Evolutionary conservation across 2,797 vertebrate species (phyloP).

Genomic region (Allochrocebus solatus): DNA sequence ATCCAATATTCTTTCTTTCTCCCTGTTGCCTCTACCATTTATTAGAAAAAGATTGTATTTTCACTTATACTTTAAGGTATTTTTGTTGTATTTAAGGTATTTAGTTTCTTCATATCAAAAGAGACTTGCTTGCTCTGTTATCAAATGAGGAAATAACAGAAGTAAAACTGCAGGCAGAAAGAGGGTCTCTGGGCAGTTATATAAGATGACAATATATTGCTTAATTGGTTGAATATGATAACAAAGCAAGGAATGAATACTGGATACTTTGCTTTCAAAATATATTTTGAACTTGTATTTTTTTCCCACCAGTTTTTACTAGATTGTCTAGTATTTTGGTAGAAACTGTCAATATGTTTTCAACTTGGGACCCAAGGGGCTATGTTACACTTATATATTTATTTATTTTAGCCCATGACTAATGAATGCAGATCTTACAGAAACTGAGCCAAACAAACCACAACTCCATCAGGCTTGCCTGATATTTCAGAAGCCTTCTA

Average conservation of each 20-base stretch:
- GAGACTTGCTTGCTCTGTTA: neutral
- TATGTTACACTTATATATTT: neutral
- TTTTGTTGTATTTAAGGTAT: too few relatives aligned
- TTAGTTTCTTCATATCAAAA: neutral
- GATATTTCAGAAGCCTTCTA: conserved; percentile 11
- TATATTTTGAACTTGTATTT: neutral
- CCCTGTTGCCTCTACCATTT: neutral
- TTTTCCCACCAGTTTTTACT: neutral
- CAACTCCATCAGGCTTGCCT: neutral
- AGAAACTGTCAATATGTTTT: neutral
- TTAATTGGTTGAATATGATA: neutral
- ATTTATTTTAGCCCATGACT: neutral
- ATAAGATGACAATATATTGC: neutral
- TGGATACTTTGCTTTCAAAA: neutral
- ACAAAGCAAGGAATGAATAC: neutral
- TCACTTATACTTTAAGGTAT: neutral
- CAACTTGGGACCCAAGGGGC: neutral
- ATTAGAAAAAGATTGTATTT: neutral
- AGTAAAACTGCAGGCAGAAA: neutral
- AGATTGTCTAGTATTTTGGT: neutral
- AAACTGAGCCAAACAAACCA: neutral
- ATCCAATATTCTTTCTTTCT: conserved; percentile 5
- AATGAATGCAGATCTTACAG: neutral
- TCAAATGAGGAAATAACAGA: neutral
- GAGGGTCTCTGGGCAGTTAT: neutral